These are phyloP conservation scores for Drosophila bipectinata DNA, from an alignment of 1,140 invertebrate genomes.

Conservation along the genomic window DNA sequence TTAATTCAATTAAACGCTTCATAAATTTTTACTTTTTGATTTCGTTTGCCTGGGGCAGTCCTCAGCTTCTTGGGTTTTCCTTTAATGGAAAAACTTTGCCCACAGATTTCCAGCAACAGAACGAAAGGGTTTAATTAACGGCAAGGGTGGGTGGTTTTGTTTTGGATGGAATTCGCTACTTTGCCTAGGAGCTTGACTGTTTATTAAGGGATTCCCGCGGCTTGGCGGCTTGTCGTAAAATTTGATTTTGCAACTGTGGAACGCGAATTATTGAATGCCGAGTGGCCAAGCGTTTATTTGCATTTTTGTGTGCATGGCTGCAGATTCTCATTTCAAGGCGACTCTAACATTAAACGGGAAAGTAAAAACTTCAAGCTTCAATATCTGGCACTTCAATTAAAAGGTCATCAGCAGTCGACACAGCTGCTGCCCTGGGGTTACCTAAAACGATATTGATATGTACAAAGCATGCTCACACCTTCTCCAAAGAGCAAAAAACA, in stretches of 20 bases:
- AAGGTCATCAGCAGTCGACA: constrained; percentile 80
- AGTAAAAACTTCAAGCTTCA: constrained; percentile 3
- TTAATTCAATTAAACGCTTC: constrained; percentile 84
- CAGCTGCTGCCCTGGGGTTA: constrained; percentile 58
- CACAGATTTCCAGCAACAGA: constrained; percentile 55
- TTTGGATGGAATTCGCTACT: constrained; percentile 63
- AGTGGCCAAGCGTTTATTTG: constrained; percentile 59
- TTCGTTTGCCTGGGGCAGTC: constrained; percentile 60
- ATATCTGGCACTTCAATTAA: constrained; percentile 73
- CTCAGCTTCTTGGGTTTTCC: constrained; percentile 21
- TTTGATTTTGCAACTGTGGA: constrained; percentile 67
- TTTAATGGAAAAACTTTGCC: constrained; percentile 77
- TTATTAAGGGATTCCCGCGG: constrained; percentile 77
- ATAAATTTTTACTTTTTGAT: constrained; percentile 84
- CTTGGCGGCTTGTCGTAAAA: constrained; percentile 69
- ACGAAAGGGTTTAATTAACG: constrained; percentile 75
- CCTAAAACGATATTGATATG: constrained; percentile 77
- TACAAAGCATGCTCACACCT: constrained; percentile 73
- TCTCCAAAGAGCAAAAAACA: constrained; percentile 11
- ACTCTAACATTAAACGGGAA: constrained; percentile 29
- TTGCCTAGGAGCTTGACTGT: constrained; percentile 54
- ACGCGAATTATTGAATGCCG: constrained; percentile 65
- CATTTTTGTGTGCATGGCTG: constrained; percentile 71
- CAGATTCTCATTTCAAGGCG: constrained; percentile 27
- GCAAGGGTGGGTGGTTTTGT: constrained; percentile 37